phyloP scores from a whole-genome alignment of 2,888 invertebrate species.

The Morpho helenor region DNA sequence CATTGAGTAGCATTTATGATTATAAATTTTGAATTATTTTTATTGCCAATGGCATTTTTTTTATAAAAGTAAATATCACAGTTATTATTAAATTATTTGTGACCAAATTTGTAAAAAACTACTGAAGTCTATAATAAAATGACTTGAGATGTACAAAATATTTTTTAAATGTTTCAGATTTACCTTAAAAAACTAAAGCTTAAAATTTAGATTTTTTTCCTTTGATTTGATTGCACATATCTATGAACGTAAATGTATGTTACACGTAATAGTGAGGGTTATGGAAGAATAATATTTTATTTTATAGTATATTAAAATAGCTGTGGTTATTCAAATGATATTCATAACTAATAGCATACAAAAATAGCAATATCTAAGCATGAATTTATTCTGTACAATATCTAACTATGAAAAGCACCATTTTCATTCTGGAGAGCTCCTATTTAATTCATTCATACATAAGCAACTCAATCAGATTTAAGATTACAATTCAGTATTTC shows the following conservation, averaged over 20 bases:
- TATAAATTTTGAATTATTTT: slow-evolving; percentile 54
- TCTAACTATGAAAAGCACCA: slow-evolving; percentile 77
- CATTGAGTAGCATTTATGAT: slow-evolving; percentile 29
- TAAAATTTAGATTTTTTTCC: slow-evolving; percentile 22
- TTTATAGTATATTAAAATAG: slow-evolving; percentile 14
- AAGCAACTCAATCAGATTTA: slow-evolving; percentile 40
- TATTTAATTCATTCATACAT: slow-evolving; percentile 37
- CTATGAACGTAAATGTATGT: slow-evolving; percentile 12
- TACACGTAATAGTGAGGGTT: slow-evolving; percentile 18
- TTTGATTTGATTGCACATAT: slow-evolving; percentile 44
- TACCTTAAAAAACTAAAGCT: slow-evolving; percentile 12
- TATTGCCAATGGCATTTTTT: slow-evolving; percentile 66
- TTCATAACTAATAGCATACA: slow-evolving; percentile 42
- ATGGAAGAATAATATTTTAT: slow-evolving; percentile 29
- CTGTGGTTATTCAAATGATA: slow-evolving; percentile 31
- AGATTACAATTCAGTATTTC: slow-evolving; percentile 4
- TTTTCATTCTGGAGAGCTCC: slow-evolving; percentile 57
- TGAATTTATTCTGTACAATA: slow-evolving; percentile 77
- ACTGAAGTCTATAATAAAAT: slow-evolving; percentile 43
- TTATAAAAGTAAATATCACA: slow-evolving; percentile 78
- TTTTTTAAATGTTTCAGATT: slow-evolving; percentile 21
- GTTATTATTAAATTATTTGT: slow-evolving; percentile 75
- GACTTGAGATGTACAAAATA: slow-evolving; percentile 40
- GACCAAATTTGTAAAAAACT: slow-evolving; percentile 60
- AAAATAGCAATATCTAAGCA: slow-evolving; percentile 68